phyloP scores from a whole-genome alignment of 1,140 invertebrate genomes.

The Yoshiicerus persimilis region DNA sequence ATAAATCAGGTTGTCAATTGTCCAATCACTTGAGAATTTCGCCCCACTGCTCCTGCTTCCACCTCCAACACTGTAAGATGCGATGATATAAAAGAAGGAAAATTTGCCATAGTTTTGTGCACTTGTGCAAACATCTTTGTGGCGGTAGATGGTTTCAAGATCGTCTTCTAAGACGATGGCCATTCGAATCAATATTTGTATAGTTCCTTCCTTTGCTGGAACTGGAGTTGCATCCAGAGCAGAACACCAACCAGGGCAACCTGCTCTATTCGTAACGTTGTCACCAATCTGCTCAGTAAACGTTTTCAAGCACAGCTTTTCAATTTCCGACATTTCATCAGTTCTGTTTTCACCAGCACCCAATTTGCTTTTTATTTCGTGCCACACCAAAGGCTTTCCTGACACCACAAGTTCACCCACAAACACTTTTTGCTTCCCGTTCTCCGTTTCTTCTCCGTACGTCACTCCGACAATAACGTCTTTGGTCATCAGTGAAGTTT shows the following conservation, averaged over 20 bases:
- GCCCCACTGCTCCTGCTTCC: no score
- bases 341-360: not conserved
- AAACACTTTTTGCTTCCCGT: not conserved
- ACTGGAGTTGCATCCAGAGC: not conserved
- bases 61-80: no score
- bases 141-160: no score
- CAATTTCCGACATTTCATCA: not conserved
- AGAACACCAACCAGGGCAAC: not conserved
- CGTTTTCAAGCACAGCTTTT: not conserved
- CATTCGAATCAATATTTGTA: not conserved
- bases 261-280: no score
- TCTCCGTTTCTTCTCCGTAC: not conserved
- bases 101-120: no score
- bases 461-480: conserved; percentile 31
- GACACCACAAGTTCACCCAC: not conserved
- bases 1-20: no score
- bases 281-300: not conserved
- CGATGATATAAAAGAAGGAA: no score
- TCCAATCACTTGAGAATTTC: no score
- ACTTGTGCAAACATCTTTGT: no score
- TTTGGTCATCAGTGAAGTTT: not conserved
- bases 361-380: not conserved
- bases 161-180: no score
- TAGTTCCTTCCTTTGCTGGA: not conserved
- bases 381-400: not conserved